Conservation (phyloP, 2,888 invertebrate species). For the Melikaiella ostensackeni region DNA sequence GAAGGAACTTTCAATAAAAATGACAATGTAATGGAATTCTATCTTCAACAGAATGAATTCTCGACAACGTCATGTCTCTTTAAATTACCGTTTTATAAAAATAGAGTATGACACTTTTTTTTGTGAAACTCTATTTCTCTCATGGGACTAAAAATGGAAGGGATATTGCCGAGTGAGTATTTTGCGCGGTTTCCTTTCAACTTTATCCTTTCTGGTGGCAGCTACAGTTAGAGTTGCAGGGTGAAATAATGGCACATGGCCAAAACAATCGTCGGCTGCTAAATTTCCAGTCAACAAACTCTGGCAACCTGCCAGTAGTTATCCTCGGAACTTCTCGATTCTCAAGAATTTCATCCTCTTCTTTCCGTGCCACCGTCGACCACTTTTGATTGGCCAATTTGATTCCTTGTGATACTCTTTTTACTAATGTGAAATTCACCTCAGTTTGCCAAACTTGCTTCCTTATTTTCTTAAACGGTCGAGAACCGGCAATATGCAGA, state of each 20-base stretch:
- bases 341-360: conserved; percentile 30
- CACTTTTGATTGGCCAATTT: conserved; percentile 50
- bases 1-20: too few relatives aligned
- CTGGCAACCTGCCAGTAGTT: conserved; percentile 66
- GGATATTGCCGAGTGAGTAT: conserved; percentile 23
- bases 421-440: conserved; percentile 7
- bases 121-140: not conserved
- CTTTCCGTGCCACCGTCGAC: conserved; percentile 15
- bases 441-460: not conserved
- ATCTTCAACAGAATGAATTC: not conserved
- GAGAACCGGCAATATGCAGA: not conserved
- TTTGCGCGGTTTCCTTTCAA: conserved; percentile 32
- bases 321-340: conserved; percentile 35
- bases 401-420: conserved; percentile 43
- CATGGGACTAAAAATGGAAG: conserved; percentile 20
- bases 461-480: not conserved
- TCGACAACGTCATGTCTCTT: not conserved
- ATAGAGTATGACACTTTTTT: not conserved
- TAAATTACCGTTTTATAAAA: conserved; percentile 7
- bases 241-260: conserved; percentile 71
- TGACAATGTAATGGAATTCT: not conserved
- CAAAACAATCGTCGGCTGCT: conserved; percentile 74
- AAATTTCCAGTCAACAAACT: conserved; percentile 76
- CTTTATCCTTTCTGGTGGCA: conserved; percentile 26
- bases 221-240: conserved; percentile 33